phyloP scores from a whole-genome alignment of 2,888 invertebrate species.

The Rhimphoctona megacephalus region DNA sequence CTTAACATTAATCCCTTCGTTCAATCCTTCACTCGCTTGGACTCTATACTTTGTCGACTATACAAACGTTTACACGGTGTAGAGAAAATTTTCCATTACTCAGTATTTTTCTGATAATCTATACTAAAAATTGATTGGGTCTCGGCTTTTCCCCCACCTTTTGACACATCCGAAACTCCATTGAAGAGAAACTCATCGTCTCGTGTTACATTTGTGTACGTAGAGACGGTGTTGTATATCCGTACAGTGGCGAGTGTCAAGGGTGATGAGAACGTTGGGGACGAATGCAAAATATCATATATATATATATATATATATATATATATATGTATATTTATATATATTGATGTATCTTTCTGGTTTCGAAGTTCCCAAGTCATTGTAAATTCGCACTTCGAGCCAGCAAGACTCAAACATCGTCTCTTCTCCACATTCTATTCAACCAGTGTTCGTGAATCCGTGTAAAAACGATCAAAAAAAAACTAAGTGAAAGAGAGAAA shows the following conservation, averaged over 20 bases:
- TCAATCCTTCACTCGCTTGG: not conserved
- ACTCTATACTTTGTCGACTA: not conserved
- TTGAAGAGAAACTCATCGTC: slow-evolving; percentile 14
- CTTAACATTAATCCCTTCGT: not conserved
- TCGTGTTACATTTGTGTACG: slow-evolving; percentile 47
- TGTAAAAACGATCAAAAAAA: not conserved
- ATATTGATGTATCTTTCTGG: slow-evolving; percentile 50
- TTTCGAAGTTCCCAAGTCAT: slow-evolving; percentile 51
- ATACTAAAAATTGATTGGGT: slow-evolving; percentile 22
- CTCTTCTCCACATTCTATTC: slow-evolving; percentile 8
- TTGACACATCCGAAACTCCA: slow-evolving; percentile 16
- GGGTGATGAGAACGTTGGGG: slow-evolving; percentile 42
- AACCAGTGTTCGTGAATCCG: slow-evolving; percentile 5
- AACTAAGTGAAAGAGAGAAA: not conserved
- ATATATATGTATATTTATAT: not conserved
- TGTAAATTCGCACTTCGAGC: slow-evolving; percentile 52
- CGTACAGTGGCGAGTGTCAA: slow-evolving; percentile 22
- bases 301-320: slow-evolving; percentile 21
- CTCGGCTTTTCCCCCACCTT: slow-evolving; percentile 8
- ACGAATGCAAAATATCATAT: slow-evolving; percentile 53
- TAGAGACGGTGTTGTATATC: slow-evolving; percentile 5
- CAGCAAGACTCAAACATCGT: slow-evolving; percentile 16
- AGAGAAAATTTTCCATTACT: not conserved
- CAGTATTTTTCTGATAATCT: slow-evolving; percentile 11
- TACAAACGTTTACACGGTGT: not conserved